Conservation (phyloP, 2,113 vertebrate species). For the Pontoporia blainvillei region DNA sequence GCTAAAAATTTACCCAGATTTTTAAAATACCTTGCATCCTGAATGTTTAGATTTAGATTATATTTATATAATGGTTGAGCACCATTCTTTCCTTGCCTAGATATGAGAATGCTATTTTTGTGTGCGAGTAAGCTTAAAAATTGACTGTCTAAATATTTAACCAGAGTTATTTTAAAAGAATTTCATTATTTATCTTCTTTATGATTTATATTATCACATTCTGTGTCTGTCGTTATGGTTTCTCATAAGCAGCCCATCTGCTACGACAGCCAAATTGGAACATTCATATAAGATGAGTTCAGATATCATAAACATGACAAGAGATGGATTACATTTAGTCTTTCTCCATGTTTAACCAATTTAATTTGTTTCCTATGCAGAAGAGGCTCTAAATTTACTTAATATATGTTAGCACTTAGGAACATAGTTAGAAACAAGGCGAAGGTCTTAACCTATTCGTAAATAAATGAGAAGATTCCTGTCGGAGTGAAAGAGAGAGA, state of each 20-base stretch:
- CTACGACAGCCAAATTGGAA: slow-evolving; percentile 86
- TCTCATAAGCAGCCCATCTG: slow-evolving; percentile 89
- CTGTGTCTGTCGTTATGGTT: slow-evolving; percentile 83
- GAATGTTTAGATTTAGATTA: slow-evolving; percentile 69
- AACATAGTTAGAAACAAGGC: slow-evolving; percentile 88
- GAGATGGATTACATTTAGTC: slow-evolving; percentile 90
- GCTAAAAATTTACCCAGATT: slow-evolving; percentile 53
- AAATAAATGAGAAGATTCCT: slow-evolving; percentile 96
- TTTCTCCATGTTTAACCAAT: slow-evolving; percentile 90
- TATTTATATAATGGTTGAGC: slow-evolving; percentile 71
- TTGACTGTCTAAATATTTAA: slow-evolving; percentile 91
- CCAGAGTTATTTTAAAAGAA: slow-evolving; percentile 86
- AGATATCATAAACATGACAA: slow-evolving; percentile 90
- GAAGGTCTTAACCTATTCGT: slow-evolving; percentile 89
- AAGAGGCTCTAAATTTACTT: slow-evolving; percentile 95
- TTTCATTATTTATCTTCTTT: slow-evolving; percentile 90
- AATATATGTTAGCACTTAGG: slow-evolving; percentile 96
- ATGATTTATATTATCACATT: slow-evolving; percentile 89
- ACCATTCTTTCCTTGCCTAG: slow-evolving; percentile 76
- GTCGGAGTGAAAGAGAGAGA: slow-evolving; percentile 91
- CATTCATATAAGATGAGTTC: slow-evolving; percentile 87
- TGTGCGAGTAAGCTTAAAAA: slow-evolving; percentile 82
- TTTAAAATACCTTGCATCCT: slow-evolving; percentile 70
- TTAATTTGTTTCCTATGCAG: slow-evolving; percentile 91
- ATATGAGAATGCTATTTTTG: slow-evolving; percentile 80